Conservation (phyloP, 2,113 vertebrate genomes). For the Ameiurus melas region DNA sequence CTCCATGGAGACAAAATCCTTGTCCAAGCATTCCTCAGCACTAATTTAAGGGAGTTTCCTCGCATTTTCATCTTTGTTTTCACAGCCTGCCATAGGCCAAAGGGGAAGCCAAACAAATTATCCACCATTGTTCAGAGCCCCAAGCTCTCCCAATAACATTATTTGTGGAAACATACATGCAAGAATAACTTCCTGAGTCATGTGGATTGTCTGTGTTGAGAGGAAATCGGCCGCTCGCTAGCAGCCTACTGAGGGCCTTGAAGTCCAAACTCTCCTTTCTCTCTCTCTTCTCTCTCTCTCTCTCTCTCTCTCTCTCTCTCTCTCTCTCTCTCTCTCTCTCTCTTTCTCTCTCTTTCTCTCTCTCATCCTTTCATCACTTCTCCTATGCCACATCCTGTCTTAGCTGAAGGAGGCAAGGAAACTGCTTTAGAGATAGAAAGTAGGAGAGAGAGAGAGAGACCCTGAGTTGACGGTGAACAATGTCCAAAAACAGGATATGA, state of each 20-base stretch:
- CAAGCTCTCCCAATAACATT: conserved; percentile 73
- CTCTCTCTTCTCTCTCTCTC: conserved; percentile 31
- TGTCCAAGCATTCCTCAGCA: conserved; percentile 58
- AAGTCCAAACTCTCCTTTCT: conserved; percentile 39
- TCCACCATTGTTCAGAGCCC: conserved; percentile 69
- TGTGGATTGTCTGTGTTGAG: conserved; percentile 62
- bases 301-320: conserved; percentile 26
- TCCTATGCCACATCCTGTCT: conserved; percentile 37
- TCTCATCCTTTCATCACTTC: conserved; percentile 45
- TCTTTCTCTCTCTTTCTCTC: conserved; percentile 31
- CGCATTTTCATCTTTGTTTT: conserved; percentile 76
- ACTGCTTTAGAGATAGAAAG: conserved; percentile 22
- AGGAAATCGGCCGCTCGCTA: conserved; percentile 41
- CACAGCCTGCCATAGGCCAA: conserved; percentile 68
- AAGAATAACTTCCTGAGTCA: conserved; percentile 82
- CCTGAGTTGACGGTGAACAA: conserved; percentile 33
- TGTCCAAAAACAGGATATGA: conserved; percentile 58
- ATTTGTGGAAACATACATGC: conserved; percentile 79
- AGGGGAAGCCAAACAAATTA: conserved; percentile 78
- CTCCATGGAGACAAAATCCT: conserved; percentile 47
- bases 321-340: conserved; percentile 28
- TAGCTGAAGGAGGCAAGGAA: conserved; percentile 63
- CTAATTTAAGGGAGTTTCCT: conserved; percentile 73
- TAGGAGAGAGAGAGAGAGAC: conserved; percentile 15
- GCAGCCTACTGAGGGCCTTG: conserved; percentile 44